Base-by-base conservation (phyloP, 2,113 vertebrate species). In the Gyps fulvus region DNA sequence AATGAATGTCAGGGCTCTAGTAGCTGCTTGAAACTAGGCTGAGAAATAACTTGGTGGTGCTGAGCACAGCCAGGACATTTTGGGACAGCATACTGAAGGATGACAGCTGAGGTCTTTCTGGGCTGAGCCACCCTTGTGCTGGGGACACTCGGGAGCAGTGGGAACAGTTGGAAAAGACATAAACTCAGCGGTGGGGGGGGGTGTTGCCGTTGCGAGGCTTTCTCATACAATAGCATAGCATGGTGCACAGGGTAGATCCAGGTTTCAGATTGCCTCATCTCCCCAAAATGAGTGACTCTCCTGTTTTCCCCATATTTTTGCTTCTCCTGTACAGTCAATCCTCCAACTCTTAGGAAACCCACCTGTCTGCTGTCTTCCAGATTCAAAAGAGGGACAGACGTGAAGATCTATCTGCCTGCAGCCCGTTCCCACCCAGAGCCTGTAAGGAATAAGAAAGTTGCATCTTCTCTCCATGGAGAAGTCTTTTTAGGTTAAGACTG, bases 171-270 rank as follows among this genome's bases (percentile, higher is more conserved):
- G 71, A 27, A 67, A 87, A 29, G 20, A 36, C 1, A 0, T 14
- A 42, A 63, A 19, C 36, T 76, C 7, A 4, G 29, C 1, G 3
- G 7, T 3, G 5, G 5, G 6, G 5, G 50, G 26, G 26, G 4
- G 15, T 16, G 11, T 40, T 58, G 50, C 16, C 5, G 6, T 49
- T 79, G 23, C 7, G 3, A 90, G 31, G 25, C 13, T 89, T 67
- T 83, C 52, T 92, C 6, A 0, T 57, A 54, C 0, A 3, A 20
- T 15, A 71, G 7, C 31, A 20, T 2, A 31, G 40, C 42, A 11
- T 0, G 13, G 16, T 31, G 47, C 38, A 31, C 16, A 49, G 45
- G 9, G 14, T 66, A 34, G 23, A 20, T 71, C 16, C 50, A 52
- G 17, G 3, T 71, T 66, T 86, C 47, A 59, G 18, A 13, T 54